Percentiles rank a stretch among this genome's conserved stretches.
These are phyloP conservation scores for Cyprinodon tularosa DNA, from an alignment of 2,113 vertebrate species.

Conservation along the genomic window DNA sequence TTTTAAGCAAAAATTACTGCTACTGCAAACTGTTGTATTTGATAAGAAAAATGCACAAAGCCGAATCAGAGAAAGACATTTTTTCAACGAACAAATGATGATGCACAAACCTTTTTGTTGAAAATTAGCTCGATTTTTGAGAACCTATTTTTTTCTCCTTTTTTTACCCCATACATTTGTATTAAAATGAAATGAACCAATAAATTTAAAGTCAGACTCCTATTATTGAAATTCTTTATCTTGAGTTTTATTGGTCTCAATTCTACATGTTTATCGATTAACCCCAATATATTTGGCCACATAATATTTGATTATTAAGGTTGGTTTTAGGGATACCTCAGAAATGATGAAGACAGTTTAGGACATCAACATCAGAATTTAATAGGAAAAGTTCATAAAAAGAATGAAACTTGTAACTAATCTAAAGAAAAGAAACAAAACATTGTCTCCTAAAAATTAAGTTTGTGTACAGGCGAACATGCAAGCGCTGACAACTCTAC, in stretches of 20 bases:
- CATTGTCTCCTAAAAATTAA: not conserved
- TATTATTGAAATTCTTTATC: constrained; percentile 38
- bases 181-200: not conserved
- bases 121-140: not conserved
- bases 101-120: not conserved
- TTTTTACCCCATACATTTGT: not conserved
- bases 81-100: not conserved
- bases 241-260: constrained; percentile 10
- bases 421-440: not conserved
- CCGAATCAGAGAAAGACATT: not conserved
- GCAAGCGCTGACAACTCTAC: not conserved
- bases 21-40: not conserved
- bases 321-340: not conserved
- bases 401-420: not conserved
- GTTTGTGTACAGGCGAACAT: not conserved
- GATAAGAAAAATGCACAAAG: too few species aligned
- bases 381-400: not conserved
- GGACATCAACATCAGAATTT: constrained; percentile 9
- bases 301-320: not conserved
- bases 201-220: not conserved
- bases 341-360: not conserved
- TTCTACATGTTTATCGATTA: not conserved
- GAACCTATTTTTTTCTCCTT: not conserved
- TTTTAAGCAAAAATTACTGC: not conserved
- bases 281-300: constrained; percentile 20